Evolutionary conservation across 2,113 vertebrate species (phyloP).

Genomic region (Neomonachus schauinslandi): DNA sequence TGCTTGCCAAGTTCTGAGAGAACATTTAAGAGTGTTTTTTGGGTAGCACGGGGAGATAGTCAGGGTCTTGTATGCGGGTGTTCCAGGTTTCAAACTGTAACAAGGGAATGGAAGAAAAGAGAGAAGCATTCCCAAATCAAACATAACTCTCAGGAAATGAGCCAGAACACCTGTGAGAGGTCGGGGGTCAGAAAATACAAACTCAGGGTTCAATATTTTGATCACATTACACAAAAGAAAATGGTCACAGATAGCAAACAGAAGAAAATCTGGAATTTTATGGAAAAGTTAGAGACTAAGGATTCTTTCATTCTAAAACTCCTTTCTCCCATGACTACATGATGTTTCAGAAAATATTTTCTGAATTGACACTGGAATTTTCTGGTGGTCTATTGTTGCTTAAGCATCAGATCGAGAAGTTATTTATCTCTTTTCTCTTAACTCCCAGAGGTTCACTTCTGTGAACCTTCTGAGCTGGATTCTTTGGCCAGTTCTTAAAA

Average conservation of each 20-base stretch:
- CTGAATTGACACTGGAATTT: slow-evolving; percentile 42
- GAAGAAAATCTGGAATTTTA: slow-evolving; percentile 54
- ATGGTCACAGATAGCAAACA: neutral
- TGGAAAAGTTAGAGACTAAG: neutral
- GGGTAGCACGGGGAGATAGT: slow-evolving; percentile 69
- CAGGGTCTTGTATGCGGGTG: slow-evolving; percentile 70
- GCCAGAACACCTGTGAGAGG: slow-evolving; percentile 80
- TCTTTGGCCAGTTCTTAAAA: slow-evolving; percentile 54
- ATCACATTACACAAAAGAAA: slow-evolving; percentile 68
- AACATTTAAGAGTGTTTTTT: slow-evolving; percentile 60
- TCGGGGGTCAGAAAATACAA: slow-evolving; percentile 69
- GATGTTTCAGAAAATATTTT: slow-evolving; percentile 51
- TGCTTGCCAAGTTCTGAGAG: slow-evolving; percentile 68
- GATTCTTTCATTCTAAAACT: slow-evolving; percentile 12
- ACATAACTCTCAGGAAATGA: slow-evolving; percentile 80
- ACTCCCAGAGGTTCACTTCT: slow-evolving; percentile 64
- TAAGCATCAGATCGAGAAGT: slow-evolving; percentile 57
- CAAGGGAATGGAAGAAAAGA: slow-evolving; percentile 67
- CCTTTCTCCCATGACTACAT: slow-evolving; percentile 53
- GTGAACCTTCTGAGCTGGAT: slow-evolving; percentile 51
- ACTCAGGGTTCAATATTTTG: slow-evolving; percentile 71
- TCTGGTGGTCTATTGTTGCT: slow-evolving; percentile 58
- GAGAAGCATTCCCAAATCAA: slow-evolving; percentile 74
- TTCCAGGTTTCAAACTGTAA: slow-evolving; percentile 74
- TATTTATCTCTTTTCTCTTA: slow-evolving; percentile 68